phyloP scores from a whole-genome alignment of 2,113 vertebrate genomes.

The Pangasianodon hypophthalmus region DNA sequence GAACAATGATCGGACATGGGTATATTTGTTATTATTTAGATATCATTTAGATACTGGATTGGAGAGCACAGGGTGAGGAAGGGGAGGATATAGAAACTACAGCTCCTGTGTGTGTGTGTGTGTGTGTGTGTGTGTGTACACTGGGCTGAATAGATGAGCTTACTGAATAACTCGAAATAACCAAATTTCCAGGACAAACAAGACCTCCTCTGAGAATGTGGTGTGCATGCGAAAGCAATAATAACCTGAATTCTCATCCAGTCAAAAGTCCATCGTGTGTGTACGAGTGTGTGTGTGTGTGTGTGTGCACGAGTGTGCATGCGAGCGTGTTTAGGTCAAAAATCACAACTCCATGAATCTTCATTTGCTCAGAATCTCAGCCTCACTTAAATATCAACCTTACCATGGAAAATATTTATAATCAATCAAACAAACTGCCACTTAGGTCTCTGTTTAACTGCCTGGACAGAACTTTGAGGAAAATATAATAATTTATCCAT shows the following conservation, averaged over 20 bases:
- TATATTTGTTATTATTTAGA: background rate
- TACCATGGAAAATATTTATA: background rate
- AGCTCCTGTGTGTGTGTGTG: background rate
- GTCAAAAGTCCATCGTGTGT: background rate
- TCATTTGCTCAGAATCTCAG: background rate
- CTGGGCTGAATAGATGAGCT: background rate
- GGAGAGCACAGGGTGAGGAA: background rate
- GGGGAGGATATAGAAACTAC: background rate
- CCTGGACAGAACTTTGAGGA: background rate
- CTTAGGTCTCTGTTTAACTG: background rate
- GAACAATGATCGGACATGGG: background rate
- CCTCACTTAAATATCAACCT: background rate
- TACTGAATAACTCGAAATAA: constrained; percentile 9
- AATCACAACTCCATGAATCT: background rate
- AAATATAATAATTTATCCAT: background rate
- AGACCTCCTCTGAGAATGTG: background rate
- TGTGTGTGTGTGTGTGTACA: background rate
- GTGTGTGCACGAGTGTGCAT: background rate
- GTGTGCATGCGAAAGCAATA: background rate
- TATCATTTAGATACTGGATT: background rate
- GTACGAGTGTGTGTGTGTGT: background rate
- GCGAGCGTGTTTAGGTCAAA: background rate
- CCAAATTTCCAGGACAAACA: background rate
- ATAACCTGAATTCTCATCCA: background rate
- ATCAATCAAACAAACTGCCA: background rate